Percentiles rank a stretch among this genome's conserved stretches.
phyloP scores from a whole-genome alignment of 2,797 vertebrate genomes.

The Pseudochirops corinnae region DNA sequence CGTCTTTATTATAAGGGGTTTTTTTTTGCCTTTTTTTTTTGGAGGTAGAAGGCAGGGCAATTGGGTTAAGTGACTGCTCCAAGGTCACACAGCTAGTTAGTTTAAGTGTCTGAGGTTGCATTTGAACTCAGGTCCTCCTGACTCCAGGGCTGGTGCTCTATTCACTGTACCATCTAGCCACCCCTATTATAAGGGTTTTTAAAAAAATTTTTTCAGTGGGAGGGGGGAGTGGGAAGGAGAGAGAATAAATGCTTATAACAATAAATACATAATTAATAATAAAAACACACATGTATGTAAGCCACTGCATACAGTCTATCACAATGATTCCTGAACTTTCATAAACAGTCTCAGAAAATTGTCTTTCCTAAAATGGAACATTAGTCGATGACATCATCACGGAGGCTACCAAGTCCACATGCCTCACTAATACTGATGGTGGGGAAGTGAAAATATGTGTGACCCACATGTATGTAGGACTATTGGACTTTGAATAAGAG shows the following conservation, averaged over 20 bases:
- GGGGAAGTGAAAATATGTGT: neutral
- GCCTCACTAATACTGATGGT: too few relatives aligned
- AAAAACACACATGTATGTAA: neutral
- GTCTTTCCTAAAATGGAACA: neutral
- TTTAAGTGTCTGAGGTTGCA: too few relatives aligned
- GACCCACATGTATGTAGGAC: neutral
- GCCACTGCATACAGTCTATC: neutral
- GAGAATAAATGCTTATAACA: neutral
- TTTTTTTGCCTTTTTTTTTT: too few relatives aligned
- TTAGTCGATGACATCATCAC: neutral
- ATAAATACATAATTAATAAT: neutral
- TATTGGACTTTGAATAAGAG: neutral
- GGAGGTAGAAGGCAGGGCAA: too few relatives aligned
- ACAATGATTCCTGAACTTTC: neutral
- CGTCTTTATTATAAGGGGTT: neutral
- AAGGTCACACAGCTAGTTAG: too few relatives aligned
- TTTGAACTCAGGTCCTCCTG: too few relatives aligned
- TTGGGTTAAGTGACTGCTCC: too few relatives aligned
- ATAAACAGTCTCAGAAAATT: neutral
- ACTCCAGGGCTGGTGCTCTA: too few relatives aligned
- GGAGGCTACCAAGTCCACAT: neutral
- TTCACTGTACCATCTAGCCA: too few relatives aligned
- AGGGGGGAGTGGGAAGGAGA: neutral
- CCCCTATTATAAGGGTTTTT: neutral
- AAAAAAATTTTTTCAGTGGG: neutral